Evolutionary conservation across 2,888 invertebrate genomes (phyloP).

Genomic region (Kuschelorhynchus macadamiae): DNA sequence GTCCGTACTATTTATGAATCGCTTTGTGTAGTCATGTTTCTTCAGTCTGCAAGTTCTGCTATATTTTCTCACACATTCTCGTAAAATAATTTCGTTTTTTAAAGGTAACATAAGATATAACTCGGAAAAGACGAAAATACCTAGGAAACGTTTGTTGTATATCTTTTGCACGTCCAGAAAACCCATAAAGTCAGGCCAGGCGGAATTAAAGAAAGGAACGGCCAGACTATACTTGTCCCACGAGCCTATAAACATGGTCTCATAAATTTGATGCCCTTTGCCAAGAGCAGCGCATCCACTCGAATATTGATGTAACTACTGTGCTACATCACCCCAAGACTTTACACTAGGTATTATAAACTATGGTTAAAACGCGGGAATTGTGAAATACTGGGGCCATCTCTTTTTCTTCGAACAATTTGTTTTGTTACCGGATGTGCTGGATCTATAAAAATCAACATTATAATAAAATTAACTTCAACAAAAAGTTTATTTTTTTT

Average conservation of each 20-base stretch:
- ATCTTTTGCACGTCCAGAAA: slow-evolving; percentile 66
- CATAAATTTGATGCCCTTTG: slow-evolving; percentile 68
- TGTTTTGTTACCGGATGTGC: too few relatives aligned
- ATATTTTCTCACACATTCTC: too few relatives aligned
- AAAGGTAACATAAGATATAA: too few relatives aligned
- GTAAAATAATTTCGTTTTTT: too few relatives aligned
- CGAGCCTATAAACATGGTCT: slow-evolving; percentile 70
- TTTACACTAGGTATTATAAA: slow-evolving; percentile 50
- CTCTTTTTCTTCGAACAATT: background rate
- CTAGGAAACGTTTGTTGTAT: slow-evolving; percentile 57
- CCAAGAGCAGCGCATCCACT: slow-evolving; percentile 49
- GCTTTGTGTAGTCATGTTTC: too few relatives aligned
- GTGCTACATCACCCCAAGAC: slow-evolving; percentile 63
- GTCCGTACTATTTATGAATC: too few relatives aligned
- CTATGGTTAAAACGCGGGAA: slow-evolving; percentile 48
- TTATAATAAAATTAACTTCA: too few relatives aligned
- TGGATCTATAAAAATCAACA: too few relatives aligned
- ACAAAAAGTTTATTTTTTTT: too few relatives aligned
- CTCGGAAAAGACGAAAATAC: slow-evolving; percentile 1
- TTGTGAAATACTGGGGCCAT: slow-evolving; percentile 34
- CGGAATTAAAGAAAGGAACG: slow-evolving; percentile 69
- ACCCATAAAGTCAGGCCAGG: slow-evolving; percentile 66
- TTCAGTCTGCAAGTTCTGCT: too few relatives aligned
- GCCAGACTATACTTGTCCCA: slow-evolving; percentile 67
- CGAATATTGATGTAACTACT: slow-evolving; percentile 69